Base-by-base conservation (phyloP, 1,140 invertebrate species). In the Bombus sibiricus region DNA sequence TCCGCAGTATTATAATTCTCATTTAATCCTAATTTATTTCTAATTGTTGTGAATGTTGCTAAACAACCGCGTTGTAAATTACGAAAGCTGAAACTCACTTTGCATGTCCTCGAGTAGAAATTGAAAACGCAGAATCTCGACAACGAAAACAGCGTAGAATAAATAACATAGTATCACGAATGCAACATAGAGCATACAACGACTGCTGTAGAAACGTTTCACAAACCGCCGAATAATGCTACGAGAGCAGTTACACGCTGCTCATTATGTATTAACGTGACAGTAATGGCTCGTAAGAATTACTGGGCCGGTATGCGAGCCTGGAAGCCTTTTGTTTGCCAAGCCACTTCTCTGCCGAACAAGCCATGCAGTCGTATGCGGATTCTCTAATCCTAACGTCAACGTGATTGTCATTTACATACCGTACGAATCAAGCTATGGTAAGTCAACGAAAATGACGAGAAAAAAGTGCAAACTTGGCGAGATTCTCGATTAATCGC, bases 211-310 rank as follows among this genome's bases (percentile, higher is more conserved):
- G 71, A 43, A 32, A 32, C 41, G 28, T 37, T 76, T 53, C 59
- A 32, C n/a, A 47, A 81, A n/a, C 28, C 39, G 41, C 2, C 41
- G 79, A 72, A 57, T 28, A 59, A 57, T 13, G 79, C 69, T 13
- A 22, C n/a, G 41, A n/a, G 8, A 28, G 4, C n/a, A 32, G 53
- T 59, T 73, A 77, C 57, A n/a, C 69, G 43, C 13, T 28, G 25
- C n/a, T 73, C 79, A 25, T 73, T 41, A 32, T 12, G 71, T 64
- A 41, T 57, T 57, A 66, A 47, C 64, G 43, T 37, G 73, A 83
- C 81, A 39, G 18, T n/a, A 68, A 83, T 53, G 73, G 34, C 34
- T 57, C 34, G 81, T 76, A 76, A 82, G 57, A 74, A 53, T 68
- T 64, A 37, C 71, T 37, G 68, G 53, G 43, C 68, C 37, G 28